These are phyloP conservation scores for Umimayanthus chanpuru DNA, from an alignment of 92 coral and sea anemone species.

Conservation along the genomic window DNA sequence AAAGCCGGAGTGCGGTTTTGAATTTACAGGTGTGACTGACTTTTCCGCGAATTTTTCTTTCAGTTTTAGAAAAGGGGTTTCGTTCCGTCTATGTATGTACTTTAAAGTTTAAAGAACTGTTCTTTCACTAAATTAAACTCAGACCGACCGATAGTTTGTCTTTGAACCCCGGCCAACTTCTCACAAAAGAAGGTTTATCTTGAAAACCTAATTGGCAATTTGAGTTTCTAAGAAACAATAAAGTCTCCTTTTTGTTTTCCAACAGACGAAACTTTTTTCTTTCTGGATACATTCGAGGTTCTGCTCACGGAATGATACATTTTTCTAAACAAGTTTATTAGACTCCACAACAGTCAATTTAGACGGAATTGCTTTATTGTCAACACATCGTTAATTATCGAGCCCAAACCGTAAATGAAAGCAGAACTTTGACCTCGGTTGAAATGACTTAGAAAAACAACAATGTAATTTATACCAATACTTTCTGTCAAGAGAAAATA, in stretches of 20 bases:
- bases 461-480: conserved; percentile 35
- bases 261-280: conserved; percentile 3
- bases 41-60: not conserved
- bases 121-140: not conserved
- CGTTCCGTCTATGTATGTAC: not conserved
- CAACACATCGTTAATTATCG: conserved; percentile 16
- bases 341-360: conserved; percentile 25
- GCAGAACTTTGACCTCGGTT: conserved; percentile 23
- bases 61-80: not conserved
- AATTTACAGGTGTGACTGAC: not conserved
- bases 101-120: not conserved
- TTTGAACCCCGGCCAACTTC: not conserved
- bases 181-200: conserved; percentile 19
- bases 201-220: not conserved
- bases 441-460: not conserved
- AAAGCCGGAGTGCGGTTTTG: not conserved
- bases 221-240: conserved; percentile 1
- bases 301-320: conserved; percentile 40
- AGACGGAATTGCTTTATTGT: not conserved
- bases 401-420: conserved; percentile 11
- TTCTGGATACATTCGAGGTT: not conserved
- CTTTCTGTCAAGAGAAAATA: conserved; percentile 8
- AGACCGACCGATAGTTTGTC: not conserved
- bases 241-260: conserved; percentile 22
- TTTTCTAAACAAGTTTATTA: conserved; percentile 24